Conservation (phyloP, 1,140 invertebrate genomes). For the Anoplolepis gracilipes region DNA sequence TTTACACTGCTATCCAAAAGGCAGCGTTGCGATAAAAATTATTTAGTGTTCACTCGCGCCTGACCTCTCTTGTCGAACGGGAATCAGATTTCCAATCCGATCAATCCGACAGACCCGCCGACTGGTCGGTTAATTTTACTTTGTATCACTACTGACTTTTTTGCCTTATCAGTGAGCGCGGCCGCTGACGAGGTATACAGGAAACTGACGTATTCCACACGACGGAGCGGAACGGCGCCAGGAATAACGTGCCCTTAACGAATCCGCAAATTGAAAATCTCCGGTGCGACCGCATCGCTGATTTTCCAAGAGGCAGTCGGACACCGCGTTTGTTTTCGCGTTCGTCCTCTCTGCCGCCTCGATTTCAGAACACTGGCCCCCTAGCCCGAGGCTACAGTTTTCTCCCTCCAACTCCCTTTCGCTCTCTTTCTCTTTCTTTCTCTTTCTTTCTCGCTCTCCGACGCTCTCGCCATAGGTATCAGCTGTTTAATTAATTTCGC, state of each 20-base stretch:
- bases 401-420: background rate
- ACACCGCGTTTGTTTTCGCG: slow-evolving; percentile 68
- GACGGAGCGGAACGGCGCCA: slow-evolving; percentile 59
- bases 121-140: slow-evolving; percentile 64
- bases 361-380: slow-evolving; percentile 20
- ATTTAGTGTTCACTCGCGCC: slow-evolving; percentile 4
- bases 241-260: slow-evolving; percentile 64
- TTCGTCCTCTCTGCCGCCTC: background rate
- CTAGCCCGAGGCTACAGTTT: slow-evolving; percentile 36
- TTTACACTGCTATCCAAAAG: slow-evolving; percentile 12
- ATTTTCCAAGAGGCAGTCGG: slow-evolving; percentile 61
- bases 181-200: slow-evolving; percentile 51
- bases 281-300: slow-evolving; percentile 34
- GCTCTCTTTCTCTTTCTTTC: slow-evolving; percentile 5
- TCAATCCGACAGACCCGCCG: slow-evolving; percentile 59
- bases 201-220: slow-evolving; percentile 68
- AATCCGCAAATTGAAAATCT: slow-evolving; percentile 73
- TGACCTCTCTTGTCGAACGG: background rate
- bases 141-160: slow-evolving; percentile 31
- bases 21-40: slow-evolving; percentile 58
- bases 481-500: slow-evolving; percentile 82
- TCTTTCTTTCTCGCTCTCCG: slow-evolving; percentile 28
- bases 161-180: slow-evolving; percentile 56
- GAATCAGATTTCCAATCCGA: slow-evolving; percentile 63
- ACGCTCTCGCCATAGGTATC: slow-evolving; percentile 69